A percentile compares a stretch with the other conserved stretches of the same genome.
Conservation (phyloP, 2,113 vertebrate species). For the Serinus canaria region DNA sequence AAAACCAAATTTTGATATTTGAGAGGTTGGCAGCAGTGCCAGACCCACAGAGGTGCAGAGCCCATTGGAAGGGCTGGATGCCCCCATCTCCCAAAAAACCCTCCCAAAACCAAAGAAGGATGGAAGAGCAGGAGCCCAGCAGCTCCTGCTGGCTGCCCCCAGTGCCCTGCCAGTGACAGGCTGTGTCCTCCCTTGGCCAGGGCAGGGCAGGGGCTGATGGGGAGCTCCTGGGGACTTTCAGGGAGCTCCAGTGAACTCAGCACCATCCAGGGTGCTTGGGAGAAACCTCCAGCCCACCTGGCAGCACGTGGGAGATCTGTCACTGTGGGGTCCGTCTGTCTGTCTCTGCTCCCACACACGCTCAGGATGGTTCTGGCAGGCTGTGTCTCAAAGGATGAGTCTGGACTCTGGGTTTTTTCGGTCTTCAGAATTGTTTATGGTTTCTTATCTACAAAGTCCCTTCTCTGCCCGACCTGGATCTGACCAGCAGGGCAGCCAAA, state of each 20-base stretch:
- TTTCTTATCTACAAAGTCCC: too few relatives aligned
- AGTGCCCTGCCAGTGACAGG: not conserved
- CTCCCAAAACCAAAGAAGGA: not conserved
- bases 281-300: not conserved
- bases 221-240: not conserved
- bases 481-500: too few relatives aligned
- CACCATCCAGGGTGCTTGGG: rapidly evolving
- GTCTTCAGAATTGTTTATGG: too few relatives aligned
- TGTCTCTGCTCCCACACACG: too few relatives aligned
- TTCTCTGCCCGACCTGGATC: too few relatives aligned
- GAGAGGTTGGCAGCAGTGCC: not conserved
- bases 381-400: too few relatives aligned
- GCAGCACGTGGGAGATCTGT: not conserved
- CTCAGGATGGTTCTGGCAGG: too few relatives aligned
- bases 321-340: too few relatives aligned
- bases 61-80: not conserved
- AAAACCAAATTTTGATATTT: not conserved
- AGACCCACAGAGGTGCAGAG: not conserved
- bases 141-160: not conserved
- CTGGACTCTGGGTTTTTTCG: too few relatives aligned
- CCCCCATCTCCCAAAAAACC: not conserved
- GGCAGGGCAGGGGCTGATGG: not conserved
- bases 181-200: not conserved
- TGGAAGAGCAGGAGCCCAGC: not conserved
- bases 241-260: not conserved